Evolutionary conservation across 2,113 vertebrate species (phyloP), one percentile per base, ranked within the genome.

Genomic region (Asarcornis scutulata): DNA sequence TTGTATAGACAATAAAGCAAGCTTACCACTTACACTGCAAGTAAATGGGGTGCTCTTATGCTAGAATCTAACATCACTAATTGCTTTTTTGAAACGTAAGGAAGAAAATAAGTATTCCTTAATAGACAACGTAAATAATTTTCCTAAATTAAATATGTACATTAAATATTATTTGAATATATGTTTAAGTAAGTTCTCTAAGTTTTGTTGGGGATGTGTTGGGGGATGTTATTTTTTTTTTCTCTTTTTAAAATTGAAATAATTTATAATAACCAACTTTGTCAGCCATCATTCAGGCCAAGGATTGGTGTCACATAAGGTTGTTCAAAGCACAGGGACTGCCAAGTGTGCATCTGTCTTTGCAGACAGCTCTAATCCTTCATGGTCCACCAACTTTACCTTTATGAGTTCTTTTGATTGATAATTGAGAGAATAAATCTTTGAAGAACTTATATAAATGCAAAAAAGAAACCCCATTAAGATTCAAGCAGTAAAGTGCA

Each of bases 381-480:
- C 89, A 94, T 76, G 95, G 86, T 96, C 88, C 91, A 85, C 87
- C 23, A 71, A 34, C 50, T 93, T 85, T 83, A 63, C 91, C 91
- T 95, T 97, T 97, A 96, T 83, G 96, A 96, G 90, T 86, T 95
- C 97, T 96, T 97, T 96, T 96, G 97, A 97, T 97, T 95, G 88
- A 96, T 97, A 97, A 97, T 93, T 97, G 95, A 97, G 95, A 97
- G 77, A 96, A 96, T 97, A 98, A 97, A 97, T 97, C 96, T 96
- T 96, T 91, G 91, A 94, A 97, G 96, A 96, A 96, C 88, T 96
- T 97, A 86, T 58, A 94, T 84, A 93, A 97, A 93, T 95, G 91
- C 71, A 93, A 95, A 96, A 95, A 94, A 78, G 92, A 88, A 92
- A 93, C 32, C 9, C 67, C 38, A 95, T 96, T 91, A 95, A 94